Conservation (phyloP, 2,113 vertebrate genomes). For the Pheucticus melanocephalus region DNA sequence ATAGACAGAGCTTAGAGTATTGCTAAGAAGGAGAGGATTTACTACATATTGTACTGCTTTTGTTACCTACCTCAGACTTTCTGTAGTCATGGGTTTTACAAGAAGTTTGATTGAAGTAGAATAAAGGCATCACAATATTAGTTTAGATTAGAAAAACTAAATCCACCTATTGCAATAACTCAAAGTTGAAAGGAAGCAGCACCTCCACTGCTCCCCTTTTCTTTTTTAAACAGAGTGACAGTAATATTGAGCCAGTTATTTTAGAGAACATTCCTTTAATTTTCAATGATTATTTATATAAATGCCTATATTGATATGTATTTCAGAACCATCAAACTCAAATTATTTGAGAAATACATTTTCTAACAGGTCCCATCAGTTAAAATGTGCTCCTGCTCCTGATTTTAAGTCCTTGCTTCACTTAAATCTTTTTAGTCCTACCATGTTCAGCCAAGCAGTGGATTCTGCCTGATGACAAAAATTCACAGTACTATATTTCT, state of each 20-base stretch:
- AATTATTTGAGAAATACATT: not conserved
- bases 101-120: conserved; percentile 1
- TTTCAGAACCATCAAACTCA: not conserved
- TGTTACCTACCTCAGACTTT: not conserved
- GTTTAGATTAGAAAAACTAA: conserved; percentile 39
- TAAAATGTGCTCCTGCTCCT: not conserved
- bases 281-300: not conserved
- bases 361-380: not conserved
- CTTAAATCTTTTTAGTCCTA: not conserved
- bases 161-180: not conserved
- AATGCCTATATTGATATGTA: not conserved
- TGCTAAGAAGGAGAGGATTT: conserved; percentile 25
- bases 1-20: not conserved
- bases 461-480: not conserved
- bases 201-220: not conserved
- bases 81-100: not conserved
- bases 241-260: not conserved
- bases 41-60: not conserved
- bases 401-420: not conserved
- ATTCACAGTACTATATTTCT: not conserved
- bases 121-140: conserved; percentile 1
- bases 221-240: not conserved
- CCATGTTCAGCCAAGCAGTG: not conserved
- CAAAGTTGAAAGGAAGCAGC: not conserved
- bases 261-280: not conserved